Evolutionary conservation across 1,140 invertebrate genomes (phyloP), one percentile per base, ranked within the genome.

Genomic region (Oreohelix idahoensis): DNA sequence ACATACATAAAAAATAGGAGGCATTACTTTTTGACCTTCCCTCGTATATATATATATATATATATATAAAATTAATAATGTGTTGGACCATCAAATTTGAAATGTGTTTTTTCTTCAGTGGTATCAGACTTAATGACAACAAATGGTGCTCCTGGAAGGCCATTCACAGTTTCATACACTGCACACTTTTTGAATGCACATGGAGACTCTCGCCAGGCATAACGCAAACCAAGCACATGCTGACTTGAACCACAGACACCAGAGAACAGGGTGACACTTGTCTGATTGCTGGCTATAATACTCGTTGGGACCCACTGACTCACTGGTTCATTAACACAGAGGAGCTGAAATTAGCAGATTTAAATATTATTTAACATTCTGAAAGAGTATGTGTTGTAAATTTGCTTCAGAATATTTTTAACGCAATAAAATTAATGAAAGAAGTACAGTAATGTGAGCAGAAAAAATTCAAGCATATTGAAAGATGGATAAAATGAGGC

Each of bases 151-250:
- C 84, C 88, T 4, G 90, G 90, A 1, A 91, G 84, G 0, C 83
- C 83, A 45, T 84, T 87, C 8, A 81, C 78, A 26, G 49, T 75
- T 38, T 85, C 85, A 77, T 92, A 92, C 23, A 92, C 79, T 20
- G 88, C 87, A 86, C 90, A 92, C 32, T 85, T 75, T 53, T 87
- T 85, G 42, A 89, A 88, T 0, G 49, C 45, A 81, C 91, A 92
- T 0, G 91, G 91, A 17, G 88, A 86, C 74, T 89, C 87, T 32
- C 86, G 74, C 91, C 91, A 92, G n/a, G 88, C 88, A 84, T 92
- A 92, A 15, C 91, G 88, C 0, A 91, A n/a, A 15, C 89, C 89
- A 42, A 84, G 83, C 0, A 87, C 75, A 29, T 77, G 74, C 63
- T 81, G 66, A 1, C 49, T 74, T 0, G n/a, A 10, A 51, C 87